These are phyloP conservation scores for Rotaria socialis DNA, from an alignment of 2,888 invertebrate genomes.

Conservation along the genomic window DNA sequence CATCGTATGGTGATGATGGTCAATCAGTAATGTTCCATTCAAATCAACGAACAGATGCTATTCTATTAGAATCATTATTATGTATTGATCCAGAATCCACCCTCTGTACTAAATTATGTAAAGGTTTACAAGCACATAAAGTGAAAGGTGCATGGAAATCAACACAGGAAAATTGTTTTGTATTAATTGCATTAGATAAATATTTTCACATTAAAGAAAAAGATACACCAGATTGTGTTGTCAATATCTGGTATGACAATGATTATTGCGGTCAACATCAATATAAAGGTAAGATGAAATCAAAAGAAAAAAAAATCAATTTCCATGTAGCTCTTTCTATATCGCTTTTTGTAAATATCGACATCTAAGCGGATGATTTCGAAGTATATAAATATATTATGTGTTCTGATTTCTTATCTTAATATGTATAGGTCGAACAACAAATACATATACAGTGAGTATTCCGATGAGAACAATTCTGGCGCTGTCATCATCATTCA, in stretches of 20 bases:
- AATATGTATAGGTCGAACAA: not conserved
- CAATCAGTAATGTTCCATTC: conserved; percentile 14
- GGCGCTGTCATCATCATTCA: not conserved
- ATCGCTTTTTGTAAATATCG: no score
- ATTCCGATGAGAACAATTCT: not conserved
- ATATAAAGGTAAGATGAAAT: not conserved
- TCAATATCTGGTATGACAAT: not conserved
- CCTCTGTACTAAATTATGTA: conserved; percentile 2
- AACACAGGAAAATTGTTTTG: conserved; percentile 20
- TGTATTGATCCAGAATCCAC: conserved; percentile 9
- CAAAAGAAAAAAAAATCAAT: no score
- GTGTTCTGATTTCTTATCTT: no score
- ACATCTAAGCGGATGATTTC: no score
- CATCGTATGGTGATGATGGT: conserved; percentile 21
- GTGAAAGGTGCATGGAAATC: conserved; percentile 25
- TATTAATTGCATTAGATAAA: conserved; percentile 25
- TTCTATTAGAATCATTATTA: conserved; percentile 13
- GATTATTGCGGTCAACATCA: conserved; percentile 15
- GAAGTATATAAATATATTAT: no score
- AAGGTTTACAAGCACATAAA: conserved; percentile 20
- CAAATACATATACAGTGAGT: not conserved
- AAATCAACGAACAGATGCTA: conserved; percentile 25
- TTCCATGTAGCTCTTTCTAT: no score
- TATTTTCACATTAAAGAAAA: conserved; percentile 16
- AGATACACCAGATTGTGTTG: conserved; percentile 5